Percentiles rank a stretch among this genome's conserved stretches.
Evolutionary conservation across 1,140 invertebrate species (phyloP).

Genomic region (Cydia amplana): DNA sequence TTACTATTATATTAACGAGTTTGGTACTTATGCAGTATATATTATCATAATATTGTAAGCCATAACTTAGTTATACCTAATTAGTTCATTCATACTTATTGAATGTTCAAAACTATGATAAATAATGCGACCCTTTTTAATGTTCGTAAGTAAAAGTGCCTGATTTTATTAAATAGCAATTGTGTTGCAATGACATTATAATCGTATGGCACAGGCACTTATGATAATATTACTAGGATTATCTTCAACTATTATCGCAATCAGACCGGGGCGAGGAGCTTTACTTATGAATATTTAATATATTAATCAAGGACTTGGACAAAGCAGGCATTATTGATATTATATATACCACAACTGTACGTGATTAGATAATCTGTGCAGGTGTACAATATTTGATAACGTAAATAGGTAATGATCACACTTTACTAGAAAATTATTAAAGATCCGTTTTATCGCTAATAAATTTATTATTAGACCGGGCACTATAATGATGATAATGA

Average conservation of each 20-base stretch:
- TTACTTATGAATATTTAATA: slow-evolving; percentile 14
- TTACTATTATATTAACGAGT: too few relatives aligned
- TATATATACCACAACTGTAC: background rate
- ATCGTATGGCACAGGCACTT: background rate
- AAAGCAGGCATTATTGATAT: background rate
- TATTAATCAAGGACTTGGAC: background rate
- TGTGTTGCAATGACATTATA: background rate
- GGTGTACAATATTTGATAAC: background rate
- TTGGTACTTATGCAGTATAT: too few relatives aligned
- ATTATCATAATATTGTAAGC: too few relatives aligned
- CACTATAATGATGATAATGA: too few relatives aligned
- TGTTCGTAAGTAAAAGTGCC: background rate
- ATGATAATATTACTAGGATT: background rate
- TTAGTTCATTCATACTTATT: too few relatives aligned
- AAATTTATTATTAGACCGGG: too few relatives aligned
- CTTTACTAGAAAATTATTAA: too few relatives aligned
- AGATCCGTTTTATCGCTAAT: too few relatives aligned
- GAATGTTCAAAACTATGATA: too few relatives aligned
- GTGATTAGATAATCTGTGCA: slow-evolving; percentile 1
- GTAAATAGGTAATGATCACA: too few relatives aligned
- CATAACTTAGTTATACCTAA: too few relatives aligned
- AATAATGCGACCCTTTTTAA: background rate
- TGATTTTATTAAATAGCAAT: background rate
- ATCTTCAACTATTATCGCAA: background rate
- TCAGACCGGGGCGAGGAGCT: background rate